Percentiles rank a stretch among this genome's conserved stretches.
Evolutionary conservation across 1,140 invertebrate species (phyloP).

Genomic region (Nephila pilipes): DNA sequence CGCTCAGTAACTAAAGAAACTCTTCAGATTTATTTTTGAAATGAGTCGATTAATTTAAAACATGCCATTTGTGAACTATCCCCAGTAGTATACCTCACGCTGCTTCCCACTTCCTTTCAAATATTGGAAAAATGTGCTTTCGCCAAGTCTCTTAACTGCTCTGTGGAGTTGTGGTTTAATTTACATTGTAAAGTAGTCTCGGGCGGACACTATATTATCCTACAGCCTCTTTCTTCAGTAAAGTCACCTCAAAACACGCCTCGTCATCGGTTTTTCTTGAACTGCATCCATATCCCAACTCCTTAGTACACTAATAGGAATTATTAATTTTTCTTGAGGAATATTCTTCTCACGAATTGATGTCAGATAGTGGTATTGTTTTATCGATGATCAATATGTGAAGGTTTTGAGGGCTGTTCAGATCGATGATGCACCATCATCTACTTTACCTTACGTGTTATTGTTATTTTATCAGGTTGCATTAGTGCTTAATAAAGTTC

Average conservation of each 20-base stretch:
- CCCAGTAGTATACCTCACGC: neutral
- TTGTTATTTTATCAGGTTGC: conserved; percentile 51
- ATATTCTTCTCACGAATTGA: conserved; percentile 28
- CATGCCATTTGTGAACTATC: conserved; percentile 9
- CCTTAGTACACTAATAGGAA: conserved; percentile 46
- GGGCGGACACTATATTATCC: conserved; percentile 24
- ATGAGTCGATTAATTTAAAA: conserved; percentile 15
- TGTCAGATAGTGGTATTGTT: conserved; percentile 52
- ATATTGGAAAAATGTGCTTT: conserved; percentile 43
- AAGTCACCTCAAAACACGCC: conserved; percentile 9
- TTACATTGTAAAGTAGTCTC: conserved; percentile 49
- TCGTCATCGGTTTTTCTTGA: conserved; percentile 31
- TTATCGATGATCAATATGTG: conserved; percentile 38
- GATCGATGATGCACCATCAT: conserved; percentile 36
- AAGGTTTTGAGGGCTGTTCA: conserved; percentile 19
- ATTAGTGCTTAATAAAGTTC: conserved; percentile 35
- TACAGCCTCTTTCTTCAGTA: neutral
- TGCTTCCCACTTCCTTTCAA: neutral
- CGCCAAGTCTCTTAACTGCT: conserved; percentile 36
- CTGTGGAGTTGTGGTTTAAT: conserved; percentile 37
- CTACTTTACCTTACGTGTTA: conserved; percentile 47
- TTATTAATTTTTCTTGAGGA: conserved; percentile 42
- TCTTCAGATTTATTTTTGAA: neutral
- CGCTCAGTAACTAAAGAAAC: too few species aligned
- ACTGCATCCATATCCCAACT: neutral